A percentile compares a stretch with the other conserved stretches of the same genome.
Conservation (phyloP, 2,888 invertebrate genomes). For the Bombylius discolor region DNA sequence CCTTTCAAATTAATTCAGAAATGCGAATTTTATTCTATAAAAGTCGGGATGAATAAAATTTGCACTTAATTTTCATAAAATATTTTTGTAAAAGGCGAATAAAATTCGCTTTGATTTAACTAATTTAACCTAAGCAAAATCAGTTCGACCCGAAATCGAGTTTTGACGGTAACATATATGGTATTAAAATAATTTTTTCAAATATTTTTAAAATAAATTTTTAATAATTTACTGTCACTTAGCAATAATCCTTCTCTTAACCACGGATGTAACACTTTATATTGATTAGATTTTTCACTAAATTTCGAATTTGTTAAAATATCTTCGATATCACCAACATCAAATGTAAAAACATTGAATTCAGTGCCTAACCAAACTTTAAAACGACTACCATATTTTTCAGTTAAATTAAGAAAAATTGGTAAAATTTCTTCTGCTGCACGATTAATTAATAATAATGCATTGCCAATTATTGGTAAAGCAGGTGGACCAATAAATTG, state of each 20-base stretch:
- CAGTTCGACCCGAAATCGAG: too few species aligned
- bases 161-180: too few species aligned
- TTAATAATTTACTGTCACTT: slow-evolving; percentile 20
- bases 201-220: too few species aligned
- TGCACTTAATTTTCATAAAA: too few species aligned
- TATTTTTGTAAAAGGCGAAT: too few species aligned
- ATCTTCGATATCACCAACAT: slow-evolving; percentile 27
- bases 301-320: slow-evolving; percentile 20
- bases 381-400: slow-evolving; percentile 19
- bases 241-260: slow-evolving; percentile 44
- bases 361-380: slow-evolving; percentile 31
- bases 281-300: slow-evolving; percentile 41
- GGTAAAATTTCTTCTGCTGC: slow-evolving; percentile 29
- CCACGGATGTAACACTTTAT: slow-evolving; percentile 39
- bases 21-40: too few species aligned
- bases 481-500: slow-evolving; percentile 27
- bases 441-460: slow-evolving; percentile 34
- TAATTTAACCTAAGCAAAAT: too few species aligned
- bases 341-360: slow-evolving; percentile 24
- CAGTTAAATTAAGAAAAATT: slow-evolving; percentile 28
- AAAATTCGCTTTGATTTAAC: too few species aligned
- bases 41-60: too few species aligned
- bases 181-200: too few species aligned
- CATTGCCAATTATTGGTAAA: slow-evolving; percentile 39
- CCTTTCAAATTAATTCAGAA: too few species aligned